phyloP scores from a whole-genome alignment of 2,888 invertebrate species.

The Epirrhoe alternata region DNA sequence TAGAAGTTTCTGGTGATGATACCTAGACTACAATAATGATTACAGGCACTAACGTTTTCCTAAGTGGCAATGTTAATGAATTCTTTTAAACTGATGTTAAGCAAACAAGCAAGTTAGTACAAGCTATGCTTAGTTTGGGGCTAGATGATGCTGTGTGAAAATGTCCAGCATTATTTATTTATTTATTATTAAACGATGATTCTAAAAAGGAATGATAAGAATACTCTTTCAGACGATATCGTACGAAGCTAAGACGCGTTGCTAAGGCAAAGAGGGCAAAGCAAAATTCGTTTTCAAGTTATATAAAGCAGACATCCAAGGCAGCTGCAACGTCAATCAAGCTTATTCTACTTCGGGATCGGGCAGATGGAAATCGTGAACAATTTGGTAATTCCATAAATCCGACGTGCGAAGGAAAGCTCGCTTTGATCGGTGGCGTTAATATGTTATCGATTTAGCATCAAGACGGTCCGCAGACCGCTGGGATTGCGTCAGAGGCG shows the following conservation, averaged over 20 bases:
- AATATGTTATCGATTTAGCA: conserved; percentile 78
- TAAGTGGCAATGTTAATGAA: neutral
- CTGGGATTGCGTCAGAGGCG: conserved; percentile 67
- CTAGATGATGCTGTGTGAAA: no score
- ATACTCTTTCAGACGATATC: neutral
- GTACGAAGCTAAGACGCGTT: conserved; percentile 5
- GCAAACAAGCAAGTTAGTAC: no score
- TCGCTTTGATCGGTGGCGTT: conserved; percentile 78
- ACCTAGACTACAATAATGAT: conserved; percentile 5
- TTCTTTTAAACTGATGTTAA: neutral
- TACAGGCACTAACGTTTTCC: neutral
- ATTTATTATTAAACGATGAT: no score
- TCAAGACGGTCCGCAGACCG: conserved; percentile 71
- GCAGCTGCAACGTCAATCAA: conserved; percentile 40
- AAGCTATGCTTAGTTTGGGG: no score
- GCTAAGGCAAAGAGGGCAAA: conserved; percentile 13
- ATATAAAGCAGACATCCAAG: conserved; percentile 23
- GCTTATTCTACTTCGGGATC: conserved; percentile 31
- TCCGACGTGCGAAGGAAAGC: conserved; percentile 61
- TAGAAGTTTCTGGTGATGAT: conserved; percentile 19
- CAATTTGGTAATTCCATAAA: conserved; percentile 60
- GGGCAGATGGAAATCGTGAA: conserved; percentile 45
- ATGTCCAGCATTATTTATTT: no score
- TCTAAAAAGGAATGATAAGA: neutral
- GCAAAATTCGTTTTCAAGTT: conserved; percentile 10